Conservation (phyloP, 2,113 vertebrate species). For the Ceyx margarethae region DNA sequence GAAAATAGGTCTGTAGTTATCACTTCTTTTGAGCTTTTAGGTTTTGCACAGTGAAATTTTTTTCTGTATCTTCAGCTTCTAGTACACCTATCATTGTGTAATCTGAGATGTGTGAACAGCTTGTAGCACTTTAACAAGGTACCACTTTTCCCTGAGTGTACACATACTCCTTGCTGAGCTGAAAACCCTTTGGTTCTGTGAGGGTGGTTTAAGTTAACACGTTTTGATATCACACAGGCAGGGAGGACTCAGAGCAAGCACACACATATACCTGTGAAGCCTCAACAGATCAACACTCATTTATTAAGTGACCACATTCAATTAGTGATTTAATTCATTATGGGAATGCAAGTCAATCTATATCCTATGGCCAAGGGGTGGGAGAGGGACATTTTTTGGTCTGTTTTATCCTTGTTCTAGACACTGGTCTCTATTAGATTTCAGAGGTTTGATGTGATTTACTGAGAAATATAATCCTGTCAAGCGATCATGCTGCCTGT, state of each 20-base stretch:
- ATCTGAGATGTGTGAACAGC: constrained; percentile 17
- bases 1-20: not conserved
- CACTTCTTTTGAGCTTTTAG: not conserved
- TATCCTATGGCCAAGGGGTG: accelerated
- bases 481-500: not conserved
- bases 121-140: not conserved
- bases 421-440: not conserved
- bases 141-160: not conserved
- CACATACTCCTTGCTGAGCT: not conserved
- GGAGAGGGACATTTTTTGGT: not conserved
- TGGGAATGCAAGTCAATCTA: not conserved
- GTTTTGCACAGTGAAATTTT: constrained; percentile 17
- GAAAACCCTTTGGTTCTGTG: not conserved
- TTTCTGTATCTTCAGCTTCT: not conserved
- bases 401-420: not conserved
- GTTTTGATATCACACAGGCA: not conserved
- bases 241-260: not conserved
- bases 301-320: not conserved
- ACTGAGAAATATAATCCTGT: not conserved
- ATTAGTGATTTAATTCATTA: not conserved
- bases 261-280: not conserved
- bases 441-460: not conserved
- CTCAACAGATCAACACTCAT: not conserved
- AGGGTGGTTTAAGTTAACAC: constrained; percentile 18
- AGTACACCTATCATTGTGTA: constrained; percentile 12